Base-by-base conservation (phyloP, 2,797 vertebrate genomes). In the Valencia hispanica region DNA sequence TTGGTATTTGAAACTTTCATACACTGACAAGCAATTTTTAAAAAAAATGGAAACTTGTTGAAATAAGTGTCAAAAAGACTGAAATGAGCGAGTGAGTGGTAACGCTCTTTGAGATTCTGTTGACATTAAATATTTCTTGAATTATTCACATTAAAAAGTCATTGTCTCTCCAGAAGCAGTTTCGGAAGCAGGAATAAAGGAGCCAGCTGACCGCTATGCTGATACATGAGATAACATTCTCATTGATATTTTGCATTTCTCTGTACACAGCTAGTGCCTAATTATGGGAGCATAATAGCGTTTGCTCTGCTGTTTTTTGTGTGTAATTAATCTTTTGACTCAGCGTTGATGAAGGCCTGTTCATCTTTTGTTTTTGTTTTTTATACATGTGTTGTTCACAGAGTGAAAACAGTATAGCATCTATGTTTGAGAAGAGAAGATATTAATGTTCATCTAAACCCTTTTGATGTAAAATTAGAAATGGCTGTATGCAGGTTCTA, bases 211-310 rank as follows among this genome's bases (percentile, higher is more conserved):
- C 85, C 84, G 25, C 53, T 9, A 63, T 76, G 63, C 72, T 69
- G 69, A 82, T 71, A 70, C 69, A 72, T 57, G 47, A 66, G 66
- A 86, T 32, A 73, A 59, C 39, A 51, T 74, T 65, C 73, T 68
- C 73, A 72, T 68, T 50, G 63, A 73, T 76, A 41, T 73, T 80
- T 72, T 80, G 63, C 63, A 59, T 47, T 65, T 84, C 70, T 85
- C 69, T 76, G 72, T 71, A 78, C 82, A 79, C 84, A 87, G 85
- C 82, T 78, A 85, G 80, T 73, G 61, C 79, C 80, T 84, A 82
- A 91, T 86, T 87, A 85, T 51, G 72, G 74, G 79, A 82, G 80
- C 74, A 73, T 85, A 84, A 87, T 86, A 55, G 74, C 84, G 79
- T 90, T 86, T 88, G 80, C 78, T 73, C 76, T 82, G 81, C 74